A percentile compares a stretch with the other conserved stretches of the same genome.
Evolutionary conservation across 2,113 vertebrate genomes (phyloP).

Genomic region (Muntiacus reevesi): DNA sequence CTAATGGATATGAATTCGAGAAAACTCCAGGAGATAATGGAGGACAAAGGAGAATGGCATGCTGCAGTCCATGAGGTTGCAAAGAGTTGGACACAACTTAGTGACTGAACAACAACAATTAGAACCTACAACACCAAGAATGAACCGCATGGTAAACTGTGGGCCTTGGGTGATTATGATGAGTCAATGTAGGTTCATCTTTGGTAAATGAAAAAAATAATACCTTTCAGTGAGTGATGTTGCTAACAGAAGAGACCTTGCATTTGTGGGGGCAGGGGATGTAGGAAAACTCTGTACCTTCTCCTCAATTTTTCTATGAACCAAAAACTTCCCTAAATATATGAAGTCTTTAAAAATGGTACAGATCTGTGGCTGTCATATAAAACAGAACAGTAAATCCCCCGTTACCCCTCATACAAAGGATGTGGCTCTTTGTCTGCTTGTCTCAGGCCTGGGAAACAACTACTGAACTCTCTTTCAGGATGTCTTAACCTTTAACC

Average conservation of each 20-base stretch:
- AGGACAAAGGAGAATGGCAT: not conserved
- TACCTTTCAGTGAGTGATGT: not conserved
- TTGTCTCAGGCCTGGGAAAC: not conserved
- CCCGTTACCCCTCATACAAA: not conserved
- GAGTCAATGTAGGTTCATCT: not conserved
- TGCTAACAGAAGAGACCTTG: not conserved
- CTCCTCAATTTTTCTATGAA: not conserved
- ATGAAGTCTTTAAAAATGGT: not conserved
- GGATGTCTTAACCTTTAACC: not conserved
- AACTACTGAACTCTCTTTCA: rapidly evolving
- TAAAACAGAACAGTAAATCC: not conserved
- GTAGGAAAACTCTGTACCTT: not conserved
- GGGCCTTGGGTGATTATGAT: not conserved
- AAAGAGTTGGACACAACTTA: not conserved
- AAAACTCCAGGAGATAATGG: not conserved
- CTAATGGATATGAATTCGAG: not conserved
- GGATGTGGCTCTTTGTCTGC: not conserved
- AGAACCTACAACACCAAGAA: not conserved
- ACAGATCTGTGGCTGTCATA: not conserved
- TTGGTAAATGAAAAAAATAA: not conserved
- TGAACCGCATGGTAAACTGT: not conserved
- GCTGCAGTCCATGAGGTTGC: not conserved
- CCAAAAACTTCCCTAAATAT: not conserved
- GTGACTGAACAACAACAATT: not conserved
- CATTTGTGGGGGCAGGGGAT: not conserved